A percentile compares a stretch with the other conserved stretches of the same genome.
Conservation (phyloP, 2,113 vertebrate genomes). For the Eclectus roratus region DNA sequence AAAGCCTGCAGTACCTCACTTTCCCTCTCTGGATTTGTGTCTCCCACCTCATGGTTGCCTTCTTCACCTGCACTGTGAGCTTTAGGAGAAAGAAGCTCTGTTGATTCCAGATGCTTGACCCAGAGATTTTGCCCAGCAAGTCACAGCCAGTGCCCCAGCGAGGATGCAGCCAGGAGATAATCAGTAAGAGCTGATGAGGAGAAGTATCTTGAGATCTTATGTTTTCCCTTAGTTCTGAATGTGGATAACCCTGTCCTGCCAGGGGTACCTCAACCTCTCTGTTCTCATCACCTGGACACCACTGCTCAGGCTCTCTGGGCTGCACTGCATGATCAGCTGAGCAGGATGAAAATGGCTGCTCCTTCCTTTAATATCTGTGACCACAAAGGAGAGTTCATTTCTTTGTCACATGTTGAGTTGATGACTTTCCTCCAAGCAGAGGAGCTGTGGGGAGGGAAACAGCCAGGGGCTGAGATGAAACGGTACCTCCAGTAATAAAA, state of each 20-base stretch:
- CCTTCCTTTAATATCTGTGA: background rate
- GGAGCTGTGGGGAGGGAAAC: background rate
- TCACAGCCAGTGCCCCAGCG: background rate
- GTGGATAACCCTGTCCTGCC: background rate
- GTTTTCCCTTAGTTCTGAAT: background rate
- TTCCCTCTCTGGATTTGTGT: background rate
- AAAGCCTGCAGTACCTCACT: background rate
- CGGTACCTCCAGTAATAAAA: background rate
- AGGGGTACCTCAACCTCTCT: fast-evolving
- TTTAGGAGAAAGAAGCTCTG: background rate
- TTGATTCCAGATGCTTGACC: background rate
- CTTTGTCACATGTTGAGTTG: background rate
- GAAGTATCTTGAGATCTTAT: background rate
- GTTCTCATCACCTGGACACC: background rate
- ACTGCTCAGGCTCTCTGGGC: background rate
- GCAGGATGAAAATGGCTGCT: background rate
- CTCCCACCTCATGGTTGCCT: background rate
- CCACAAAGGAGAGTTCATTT: background rate
- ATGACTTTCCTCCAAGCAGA: conserved; percentile 19
- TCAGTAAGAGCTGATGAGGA: background rate
- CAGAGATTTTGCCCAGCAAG: background rate
- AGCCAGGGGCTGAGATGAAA: conserved; percentile 36
- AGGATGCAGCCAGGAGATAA: background rate
- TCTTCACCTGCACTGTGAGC: background rate
- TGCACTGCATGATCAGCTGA: fast-evolving